Evolutionary conservation across 1,140 invertebrate genomes (phyloP).

Genomic region (Drosophila kurseongensis): DNA sequence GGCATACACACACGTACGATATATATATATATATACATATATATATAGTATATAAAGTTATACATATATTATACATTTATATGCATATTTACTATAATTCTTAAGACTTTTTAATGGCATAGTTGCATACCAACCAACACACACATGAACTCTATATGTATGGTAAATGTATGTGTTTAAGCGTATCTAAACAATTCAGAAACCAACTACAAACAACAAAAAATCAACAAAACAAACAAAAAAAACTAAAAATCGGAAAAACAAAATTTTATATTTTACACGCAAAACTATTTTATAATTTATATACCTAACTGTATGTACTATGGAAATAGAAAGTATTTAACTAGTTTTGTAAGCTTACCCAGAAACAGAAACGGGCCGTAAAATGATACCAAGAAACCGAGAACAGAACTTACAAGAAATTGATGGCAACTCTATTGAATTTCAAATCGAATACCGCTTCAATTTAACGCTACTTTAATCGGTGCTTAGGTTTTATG

Average conservation of each 20-base stretch:
- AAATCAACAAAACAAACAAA: conserved; percentile 28
- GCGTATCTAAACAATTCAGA: conserved; percentile 52
- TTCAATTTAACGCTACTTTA: conserved; percentile 59
- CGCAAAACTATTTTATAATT: conserved; percentile 83
- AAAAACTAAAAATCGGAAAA: conserved; percentile 38
- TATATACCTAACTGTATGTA: conserved; percentile 81
- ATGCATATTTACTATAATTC: conserved; percentile 81
- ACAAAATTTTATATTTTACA: conserved; percentile 81
- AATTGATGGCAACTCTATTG: conserved; percentile 59
- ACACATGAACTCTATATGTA: conserved; percentile 62
- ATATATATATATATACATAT: conserved; percentile 47
- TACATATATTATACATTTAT: conserved; percentile 71
- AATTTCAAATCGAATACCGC: conserved; percentile 57
- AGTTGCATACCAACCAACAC: conserved; percentile 44
- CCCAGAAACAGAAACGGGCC: conserved; percentile 18
- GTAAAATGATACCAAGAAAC: conserved; percentile 26
- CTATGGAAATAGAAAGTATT: conserved; percentile 80
- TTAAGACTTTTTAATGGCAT: conserved; percentile 77
- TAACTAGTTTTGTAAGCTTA: conserved; percentile 82
- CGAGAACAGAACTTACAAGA: conserved; percentile 9
- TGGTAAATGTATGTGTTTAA: conserved; percentile 63
- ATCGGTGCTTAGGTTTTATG: conserved; percentile 64
- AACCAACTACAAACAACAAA: conserved; percentile 34
- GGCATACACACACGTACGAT: conserved; percentile 35
- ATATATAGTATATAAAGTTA: conserved; percentile 38